Conservation (phyloP, 2,888 invertebrate genomes). For the Hyposoter dolosus region DNA sequence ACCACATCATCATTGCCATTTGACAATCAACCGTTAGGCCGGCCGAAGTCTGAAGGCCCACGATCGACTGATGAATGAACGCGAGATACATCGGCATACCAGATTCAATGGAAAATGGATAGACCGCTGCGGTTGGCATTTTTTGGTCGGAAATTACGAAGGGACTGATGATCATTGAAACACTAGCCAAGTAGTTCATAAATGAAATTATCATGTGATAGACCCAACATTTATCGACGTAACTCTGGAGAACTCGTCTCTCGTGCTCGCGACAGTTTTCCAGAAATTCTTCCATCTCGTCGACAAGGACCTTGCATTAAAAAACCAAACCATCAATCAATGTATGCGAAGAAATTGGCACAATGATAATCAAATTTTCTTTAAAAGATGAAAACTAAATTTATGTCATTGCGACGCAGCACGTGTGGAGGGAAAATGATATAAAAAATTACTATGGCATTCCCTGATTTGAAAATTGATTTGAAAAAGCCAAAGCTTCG, state of each 20-base stretch:
- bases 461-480: no score
- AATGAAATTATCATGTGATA: constrained; percentile 53
- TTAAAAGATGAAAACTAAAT: no score
- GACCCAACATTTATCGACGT: constrained; percentile 56
- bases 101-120: constrained; percentile 68
- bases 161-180: constrained; percentile 65
- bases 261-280: constrained; percentile 30
- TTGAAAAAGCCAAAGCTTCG: no score
- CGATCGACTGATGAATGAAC: constrained; percentile 71
- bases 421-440: no score
- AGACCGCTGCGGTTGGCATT: constrained; percentile 39
- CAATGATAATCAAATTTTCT: no score
- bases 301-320: background rate
- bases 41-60: constrained; percentile 68
- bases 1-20: constrained; percentile 72
- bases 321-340: background rate
- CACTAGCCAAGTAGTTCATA: constrained; percentile 58
- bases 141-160: constrained; percentile 51
- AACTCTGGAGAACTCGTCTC: constrained; percentile 61
- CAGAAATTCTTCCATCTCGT: constrained; percentile 45
- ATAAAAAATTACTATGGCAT: no score
- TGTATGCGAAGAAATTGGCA: background rate
- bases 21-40: constrained; percentile 70
- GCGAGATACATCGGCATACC: constrained; percentile 56
- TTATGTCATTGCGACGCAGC: no score